Conservation (phyloP, 2,888 invertebrate genomes). For the Standfussiana lucernea region DNA sequence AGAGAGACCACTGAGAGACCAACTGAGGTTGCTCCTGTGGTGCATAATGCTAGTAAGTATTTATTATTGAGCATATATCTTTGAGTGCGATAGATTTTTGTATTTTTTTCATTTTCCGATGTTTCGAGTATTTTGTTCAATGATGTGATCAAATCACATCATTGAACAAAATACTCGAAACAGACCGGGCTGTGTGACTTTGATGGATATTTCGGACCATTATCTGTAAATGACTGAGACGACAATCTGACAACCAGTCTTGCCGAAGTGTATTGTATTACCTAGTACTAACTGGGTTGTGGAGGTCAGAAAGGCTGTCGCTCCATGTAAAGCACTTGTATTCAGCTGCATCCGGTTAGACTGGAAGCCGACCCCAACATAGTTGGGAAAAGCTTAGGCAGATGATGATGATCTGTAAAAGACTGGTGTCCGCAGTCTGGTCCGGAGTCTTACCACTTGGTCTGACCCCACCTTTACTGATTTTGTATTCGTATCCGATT, state of each 20-base stretch:
- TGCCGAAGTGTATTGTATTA: too few species aligned
- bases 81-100: neutral
- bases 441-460: neutral
- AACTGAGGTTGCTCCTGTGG: slow-evolving; percentile 91
- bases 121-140: neutral
- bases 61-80: neutral
- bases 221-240: neutral
- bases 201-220: neutral
- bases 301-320: too few species aligned
- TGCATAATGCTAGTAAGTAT: slow-evolving; percentile 97
- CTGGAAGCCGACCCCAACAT: too few species aligned
- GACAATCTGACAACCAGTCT: too few species aligned
- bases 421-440: neutral
- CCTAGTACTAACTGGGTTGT: too few species aligned
- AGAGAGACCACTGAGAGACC: slow-evolving; percentile 91
- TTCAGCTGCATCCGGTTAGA: too few species aligned
- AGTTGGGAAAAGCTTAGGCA: too few species aligned
- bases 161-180: too few species aligned
- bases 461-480: neutral
- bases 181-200: neutral
- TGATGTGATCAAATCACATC: too few species aligned
- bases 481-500: neutral
- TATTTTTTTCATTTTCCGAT: neutral
- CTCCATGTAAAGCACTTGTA: too few species aligned
- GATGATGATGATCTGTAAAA: neutral